These are phyloP conservation scores for Centropus bengalensis DNA, from an alignment of 2,113 vertebrate species.

Conservation along the genomic window DNA sequence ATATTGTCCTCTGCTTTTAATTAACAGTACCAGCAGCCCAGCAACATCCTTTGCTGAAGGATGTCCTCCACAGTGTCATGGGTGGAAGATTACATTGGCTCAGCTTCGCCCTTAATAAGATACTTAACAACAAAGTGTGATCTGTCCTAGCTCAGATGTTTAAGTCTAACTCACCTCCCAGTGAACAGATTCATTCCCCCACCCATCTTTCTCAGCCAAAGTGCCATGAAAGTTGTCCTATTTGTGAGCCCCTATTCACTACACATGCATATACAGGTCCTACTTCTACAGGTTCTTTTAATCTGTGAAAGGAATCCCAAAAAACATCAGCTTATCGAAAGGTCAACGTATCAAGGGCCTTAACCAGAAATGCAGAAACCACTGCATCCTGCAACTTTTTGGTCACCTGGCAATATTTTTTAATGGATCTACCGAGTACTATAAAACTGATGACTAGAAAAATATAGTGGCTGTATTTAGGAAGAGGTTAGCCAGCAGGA, in stretches of 20 bases:
- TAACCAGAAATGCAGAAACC: neutral
- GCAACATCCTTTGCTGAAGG: neutral
- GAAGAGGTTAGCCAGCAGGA: neutral
- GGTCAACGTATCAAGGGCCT: neutral
- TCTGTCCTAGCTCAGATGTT: neutral
- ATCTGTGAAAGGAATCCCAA: neutral
- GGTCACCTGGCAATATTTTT: neutral
- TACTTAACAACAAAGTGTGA: neutral
- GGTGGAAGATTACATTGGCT: neutral
- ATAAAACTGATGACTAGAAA: neutral
- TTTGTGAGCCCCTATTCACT: neutral
- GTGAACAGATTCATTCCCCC: neutral
- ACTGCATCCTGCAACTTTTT: neutral
- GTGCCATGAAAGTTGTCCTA: neutral
- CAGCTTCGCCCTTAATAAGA: neutral
- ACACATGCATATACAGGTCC: neutral
- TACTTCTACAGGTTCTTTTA: neutral
- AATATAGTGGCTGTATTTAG: neutral
- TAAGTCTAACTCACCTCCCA: neutral
- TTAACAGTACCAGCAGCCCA: neutral
- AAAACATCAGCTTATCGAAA: neutral
- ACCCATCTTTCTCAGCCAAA: neutral
- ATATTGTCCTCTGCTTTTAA: neutral
- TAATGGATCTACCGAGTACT: neutral
- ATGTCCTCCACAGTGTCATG: neutral